Evolutionary conservation across 2,888 invertebrate genomes (phyloP), one percentile per base, ranked within the genome.

Genomic region (Tiphia femorata): DNA sequence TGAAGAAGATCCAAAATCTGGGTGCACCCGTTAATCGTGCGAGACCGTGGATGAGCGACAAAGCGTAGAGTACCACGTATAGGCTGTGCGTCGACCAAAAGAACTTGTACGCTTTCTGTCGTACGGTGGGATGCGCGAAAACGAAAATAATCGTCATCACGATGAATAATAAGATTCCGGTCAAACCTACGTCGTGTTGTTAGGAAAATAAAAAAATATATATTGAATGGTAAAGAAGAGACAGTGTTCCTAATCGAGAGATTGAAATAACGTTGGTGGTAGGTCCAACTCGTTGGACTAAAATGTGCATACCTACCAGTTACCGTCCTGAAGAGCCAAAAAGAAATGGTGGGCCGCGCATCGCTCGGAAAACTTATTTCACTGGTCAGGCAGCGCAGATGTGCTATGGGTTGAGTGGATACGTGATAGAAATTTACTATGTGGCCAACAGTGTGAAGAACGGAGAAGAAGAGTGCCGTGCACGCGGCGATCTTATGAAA

Each of bases 401-500:
- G 95, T 76, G 96, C 96, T 1, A 96, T 88, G 0, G 97, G 96
- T 78, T 98, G 98, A 0, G 97, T 97, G 3, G 96, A 96, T 0
- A 98, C 94, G 78, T 98, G 97, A 82, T 98, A 98, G 84, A 98
- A 98, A 84, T 98, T 98, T 25, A 98, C 95, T 80, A 97, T 92
- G 77, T 98, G 98, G 0, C 97, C 97, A 2, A 96, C 91, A 0
- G 96, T 94, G 79, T 98, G 97, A 0, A 97, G 86, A 1, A 97
- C 85, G 0, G 96, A 95, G 84, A 97, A 97, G 85, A 97, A 95
- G 0, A 96, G 85, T 0, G 96, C 97, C 0, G 97, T 97, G 72
- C 96, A 94, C 0, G 97, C 98, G 0, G 95, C 96, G 49, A 98
- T 96, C 85, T 97, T 97, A 84, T 98, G 98, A 82, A 98, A 98